A percentile compares a stretch with the other conserved stretches of the same genome.
phyloP scores from a whole-genome alignment of 2,888 invertebrate genomes.

The Charanyca ferruginea region DNA sequence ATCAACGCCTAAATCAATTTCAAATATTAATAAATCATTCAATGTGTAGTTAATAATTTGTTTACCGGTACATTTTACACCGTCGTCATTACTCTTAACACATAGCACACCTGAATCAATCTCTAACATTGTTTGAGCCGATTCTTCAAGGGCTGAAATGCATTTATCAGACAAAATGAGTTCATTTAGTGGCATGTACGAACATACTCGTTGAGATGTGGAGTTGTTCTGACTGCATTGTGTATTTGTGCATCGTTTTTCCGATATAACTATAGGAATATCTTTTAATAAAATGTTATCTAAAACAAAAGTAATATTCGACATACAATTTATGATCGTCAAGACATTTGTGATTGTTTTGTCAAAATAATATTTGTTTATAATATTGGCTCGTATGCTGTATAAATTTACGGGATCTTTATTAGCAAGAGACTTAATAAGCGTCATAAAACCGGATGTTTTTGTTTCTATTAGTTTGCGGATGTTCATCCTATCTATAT shows the following conservation, averaged over 20 bases:
- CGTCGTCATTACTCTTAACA: conserved; percentile 40
- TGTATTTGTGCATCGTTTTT: conserved; percentile 41
- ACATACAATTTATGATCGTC: conserved; percentile 35
- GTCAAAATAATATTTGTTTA: conserved; percentile 34
- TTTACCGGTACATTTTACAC: conserved; percentile 42
- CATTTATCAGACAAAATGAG: conserved; percentile 33
- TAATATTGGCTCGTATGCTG: conserved; percentile 6
- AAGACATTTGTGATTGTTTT: conserved; percentile 38
- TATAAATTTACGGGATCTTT: too few species aligned
- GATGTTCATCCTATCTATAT: too few species aligned
- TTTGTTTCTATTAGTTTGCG: too few species aligned
- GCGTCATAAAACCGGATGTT: too few species aligned
- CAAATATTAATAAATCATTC: conserved; percentile 44
- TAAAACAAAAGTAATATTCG: conserved; percentile 41
- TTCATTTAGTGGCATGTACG: conserved; percentile 40
- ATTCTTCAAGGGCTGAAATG: conserved; percentile 43
- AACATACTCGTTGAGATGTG: conserved; percentile 46
- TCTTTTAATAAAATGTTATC: conserved; percentile 40
- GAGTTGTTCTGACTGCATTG: conserved; percentile 37
- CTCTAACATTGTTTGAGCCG: conserved; percentile 39
- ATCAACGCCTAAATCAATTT: conserved; percentile 39
- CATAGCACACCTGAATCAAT: conserved; percentile 42
- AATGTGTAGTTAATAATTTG: conserved; percentile 46
- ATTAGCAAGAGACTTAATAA: too few species aligned
- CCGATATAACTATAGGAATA: conserved; percentile 35